Evolutionary conservation across 2,113 vertebrate genomes (phyloP).

Genomic region (Pontoporia blainvillei): DNA sequence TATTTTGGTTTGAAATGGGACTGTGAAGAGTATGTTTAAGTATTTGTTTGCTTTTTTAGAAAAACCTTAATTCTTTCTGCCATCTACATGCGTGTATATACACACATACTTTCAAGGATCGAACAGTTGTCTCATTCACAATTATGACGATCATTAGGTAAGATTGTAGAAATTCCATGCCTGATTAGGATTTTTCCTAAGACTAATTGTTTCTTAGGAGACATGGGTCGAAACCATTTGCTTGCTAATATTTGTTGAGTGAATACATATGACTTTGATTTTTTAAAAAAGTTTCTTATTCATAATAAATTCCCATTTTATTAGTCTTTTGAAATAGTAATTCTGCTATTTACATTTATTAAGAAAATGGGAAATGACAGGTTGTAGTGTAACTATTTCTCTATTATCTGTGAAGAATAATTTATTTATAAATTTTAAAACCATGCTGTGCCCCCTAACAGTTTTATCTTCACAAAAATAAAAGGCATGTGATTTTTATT

Average conservation of each 20-base stretch:
- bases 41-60: background rate
- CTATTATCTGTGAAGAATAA: background rate
- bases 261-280: background rate
- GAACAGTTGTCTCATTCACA: background rate
- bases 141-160: background rate
- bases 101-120: background rate
- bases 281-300: background rate
- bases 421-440: background rate
- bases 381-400: background rate
- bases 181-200: slow-evolving; percentile 32
- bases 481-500: background rate
- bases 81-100: background rate
- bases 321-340: background rate
- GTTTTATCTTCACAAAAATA: background rate
- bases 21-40: background rate
- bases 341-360: background rate
- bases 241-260: background rate
- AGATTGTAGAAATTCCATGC: background rate
- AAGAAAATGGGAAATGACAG: background rate
- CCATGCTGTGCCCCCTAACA: background rate
- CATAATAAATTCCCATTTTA: background rate
- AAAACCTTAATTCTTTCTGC: background rate
- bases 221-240: background rate
- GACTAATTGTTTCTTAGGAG: background rate
- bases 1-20: background rate